phyloP scores from a whole-genome alignment of 2,113 vertebrate genomes.

The Urocolius indicus region DNA sequence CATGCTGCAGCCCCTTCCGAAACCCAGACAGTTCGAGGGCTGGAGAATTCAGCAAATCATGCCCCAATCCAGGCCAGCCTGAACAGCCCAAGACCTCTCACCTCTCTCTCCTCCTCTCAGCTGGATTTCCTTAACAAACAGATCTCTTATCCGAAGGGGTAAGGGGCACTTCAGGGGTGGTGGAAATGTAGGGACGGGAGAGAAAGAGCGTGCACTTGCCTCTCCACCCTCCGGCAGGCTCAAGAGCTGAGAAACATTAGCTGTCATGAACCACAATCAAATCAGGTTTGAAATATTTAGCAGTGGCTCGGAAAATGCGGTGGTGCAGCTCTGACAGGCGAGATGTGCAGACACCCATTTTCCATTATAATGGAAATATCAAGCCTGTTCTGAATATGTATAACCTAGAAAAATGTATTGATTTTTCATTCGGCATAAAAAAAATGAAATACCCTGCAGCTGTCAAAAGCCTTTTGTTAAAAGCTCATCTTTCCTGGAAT shows the following conservation, averaged over 20 bases:
- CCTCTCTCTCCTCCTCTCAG: not conserved
- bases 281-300: slow-evolving; percentile 99
- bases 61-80: slow-evolving; percentile 10
- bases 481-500: slow-evolving; percentile 95
- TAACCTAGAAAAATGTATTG: slow-evolving; percentile 98
- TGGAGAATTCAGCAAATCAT: not conserved
- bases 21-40: not conserved
- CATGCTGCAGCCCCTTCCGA: not conserved
- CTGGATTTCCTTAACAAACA: slow-evolving; percentile 48
- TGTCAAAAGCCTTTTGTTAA: slow-evolving; percentile 98
- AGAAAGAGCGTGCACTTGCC: slow-evolving; percentile 33
- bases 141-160: slow-evolving; percentile 32
- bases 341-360: slow-evolving; percentile 87
- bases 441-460: slow-evolving; percentile 97
- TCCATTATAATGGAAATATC: slow-evolving; percentile 92
- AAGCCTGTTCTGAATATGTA: slow-evolving; percentile 96
- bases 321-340: slow-evolving; percentile 93
- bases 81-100: not conserved
- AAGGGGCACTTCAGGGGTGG: slow-evolving; percentile 56
- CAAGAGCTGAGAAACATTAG: slow-evolving; percentile 83
- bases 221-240: slow-evolving; percentile 74
- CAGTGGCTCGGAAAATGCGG: slow-evolving; percentile 97
- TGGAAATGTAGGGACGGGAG: slow-evolving; percentile 35
- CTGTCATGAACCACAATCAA: slow-evolving; percentile 96
- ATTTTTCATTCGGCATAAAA: slow-evolving; percentile 96